Conservation (phyloP, 2,888 invertebrate genomes). For the Chaitophorus viminalis region DNA sequence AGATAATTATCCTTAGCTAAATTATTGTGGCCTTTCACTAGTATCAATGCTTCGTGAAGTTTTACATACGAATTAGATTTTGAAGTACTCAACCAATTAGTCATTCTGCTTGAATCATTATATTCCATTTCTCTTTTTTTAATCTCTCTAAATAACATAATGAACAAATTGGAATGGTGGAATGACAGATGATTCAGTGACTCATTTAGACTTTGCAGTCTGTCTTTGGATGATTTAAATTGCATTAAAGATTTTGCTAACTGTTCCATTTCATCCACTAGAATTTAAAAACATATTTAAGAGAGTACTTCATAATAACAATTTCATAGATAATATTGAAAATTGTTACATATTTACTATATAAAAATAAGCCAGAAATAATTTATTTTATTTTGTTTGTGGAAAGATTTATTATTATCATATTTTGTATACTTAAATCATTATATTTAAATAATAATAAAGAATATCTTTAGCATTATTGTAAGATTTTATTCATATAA, state of each 20-base stretch:
- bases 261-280: conserved; percentile 36
- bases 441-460: no score
- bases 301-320: no score
- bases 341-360: no score
- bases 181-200: not conserved
- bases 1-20: conserved; percentile 22
- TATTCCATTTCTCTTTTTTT: conserved; percentile 34
- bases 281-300: no score
- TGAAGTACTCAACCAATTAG: not conserved
- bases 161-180: not conserved
- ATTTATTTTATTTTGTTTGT: no score
- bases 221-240: conserved; percentile 13
- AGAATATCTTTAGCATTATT: no score
- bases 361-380: no score
- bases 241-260: not conserved
- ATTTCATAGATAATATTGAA: no score
- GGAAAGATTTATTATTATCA: no score
- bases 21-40: conserved; percentile 26
- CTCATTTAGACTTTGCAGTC: conserved; percentile 6
- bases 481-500: no score
- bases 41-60: conserved; percentile 32
- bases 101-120: conserved; percentile 37
- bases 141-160: conserved; percentile 4
- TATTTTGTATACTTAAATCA: no score
- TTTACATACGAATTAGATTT: not conserved